Percentiles rank a stretch among this genome's conserved stretches.
Evolutionary conservation across 2,888 invertebrate genomes (phyloP).

Genomic region (Dolichopus griseipennis): DNA sequence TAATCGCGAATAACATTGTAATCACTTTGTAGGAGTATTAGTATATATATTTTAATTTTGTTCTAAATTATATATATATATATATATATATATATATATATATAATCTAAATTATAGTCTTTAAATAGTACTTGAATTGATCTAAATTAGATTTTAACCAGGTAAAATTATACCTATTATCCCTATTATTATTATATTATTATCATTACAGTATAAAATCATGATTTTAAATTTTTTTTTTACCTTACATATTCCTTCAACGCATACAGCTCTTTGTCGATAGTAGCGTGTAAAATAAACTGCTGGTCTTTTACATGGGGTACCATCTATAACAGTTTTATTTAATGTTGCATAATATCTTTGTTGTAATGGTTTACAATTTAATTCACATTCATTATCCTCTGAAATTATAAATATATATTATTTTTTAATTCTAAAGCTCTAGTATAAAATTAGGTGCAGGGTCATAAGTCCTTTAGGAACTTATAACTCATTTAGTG

Average conservation of each 20-base stretch:
- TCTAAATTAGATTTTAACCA: too few relatives aligned
- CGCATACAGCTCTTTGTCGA: slow-evolving; percentile 59
- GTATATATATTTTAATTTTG: neutral
- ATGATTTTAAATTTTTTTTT: slow-evolving; percentile 40
- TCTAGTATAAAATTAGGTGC: too few relatives aligned
- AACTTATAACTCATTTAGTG: too few relatives aligned
- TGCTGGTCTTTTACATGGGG: slow-evolving; percentile 56
- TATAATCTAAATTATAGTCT: neutral
- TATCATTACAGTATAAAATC: too few relatives aligned
- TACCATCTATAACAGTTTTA: slow-evolving; percentile 68
- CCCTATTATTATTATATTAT: too few relatives aligned
- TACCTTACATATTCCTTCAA: slow-evolving; percentile 76
- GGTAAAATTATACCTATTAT: too few relatives aligned
- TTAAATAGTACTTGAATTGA: too few relatives aligned
- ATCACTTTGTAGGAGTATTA: neutral
- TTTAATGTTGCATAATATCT: slow-evolving; percentile 74
- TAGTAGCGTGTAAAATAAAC: slow-evolving; percentile 45
- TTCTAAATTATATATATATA: neutral
- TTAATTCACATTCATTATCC: slow-evolving; percentile 62
- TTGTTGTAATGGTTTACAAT: slow-evolving; percentile 68
- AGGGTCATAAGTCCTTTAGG: too few relatives aligned
- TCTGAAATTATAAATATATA: slow-evolving; percentile 44
- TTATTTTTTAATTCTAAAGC: neutral
- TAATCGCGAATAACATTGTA: neutral
- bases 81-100: too few relatives aligned